Base-by-base conservation (phyloP, 2,113 vertebrate genomes). In the Myrmecophaga tridactyla region DNA sequence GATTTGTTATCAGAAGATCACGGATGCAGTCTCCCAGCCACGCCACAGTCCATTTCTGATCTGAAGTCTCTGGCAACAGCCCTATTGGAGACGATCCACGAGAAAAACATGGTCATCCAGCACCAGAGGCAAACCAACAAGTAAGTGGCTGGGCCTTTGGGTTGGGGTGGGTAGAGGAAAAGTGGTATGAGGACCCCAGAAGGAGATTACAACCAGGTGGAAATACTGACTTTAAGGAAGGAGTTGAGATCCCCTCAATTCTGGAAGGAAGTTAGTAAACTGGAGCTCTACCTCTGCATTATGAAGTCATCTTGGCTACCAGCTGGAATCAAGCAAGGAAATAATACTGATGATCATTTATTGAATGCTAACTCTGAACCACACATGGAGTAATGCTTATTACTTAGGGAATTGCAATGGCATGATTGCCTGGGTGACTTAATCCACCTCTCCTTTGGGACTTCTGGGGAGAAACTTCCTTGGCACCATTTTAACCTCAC, bases 111-210 rank as follows among this genome's bases (percentile, higher is more conserved):
- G 99, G 98, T 99, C 96, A 98, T 99, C 97, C 99, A 99, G 97
- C 99, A 99, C 98, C 99, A 99, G 96, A 99, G 99, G 29, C 99
- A 99, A 97, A 99, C 99, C 95, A 99, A 99, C 99, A 99, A 99
- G 99, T 99, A 97, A 51, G 98, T 98, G 67, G 58, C 69, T 18
- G 67, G 81, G 73, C 31, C 46, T 15, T 46, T 12, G 72, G 48
- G 14, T 4, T 6, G 39, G 27, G 34, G 58, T 4, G 3, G 70
- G 39, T 0, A 0, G 20, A 39, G 92, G 58, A 83, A 53, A 62
- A 83, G 67, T 93, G 95, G 94, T 48, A 10, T 0, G 0, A 18
- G 60, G 29, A 31, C n/a, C 0, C 41, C 9, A 15, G 77, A n/a
- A 15, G 21, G 56, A 13, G 58, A 34, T 51, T n/a, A 78, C 7